Percentiles rank a stretch among this genome's conserved stretches.
Conservation (phyloP, 2,797 vertebrate genomes). For the Yasuhikotakia modesta region DNA sequence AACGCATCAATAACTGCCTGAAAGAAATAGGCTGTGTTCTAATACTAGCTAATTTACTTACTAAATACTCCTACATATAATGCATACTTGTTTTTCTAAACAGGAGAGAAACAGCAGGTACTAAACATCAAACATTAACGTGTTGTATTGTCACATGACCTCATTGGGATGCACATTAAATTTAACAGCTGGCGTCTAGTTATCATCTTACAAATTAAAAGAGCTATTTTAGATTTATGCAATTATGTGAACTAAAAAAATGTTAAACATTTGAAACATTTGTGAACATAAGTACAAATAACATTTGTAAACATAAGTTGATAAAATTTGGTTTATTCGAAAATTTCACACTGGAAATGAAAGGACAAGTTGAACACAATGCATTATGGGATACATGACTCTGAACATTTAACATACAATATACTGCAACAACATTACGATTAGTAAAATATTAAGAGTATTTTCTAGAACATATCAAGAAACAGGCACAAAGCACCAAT, state of each 20-base stretch:
- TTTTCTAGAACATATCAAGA: not conserved
- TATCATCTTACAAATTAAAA: not conserved
- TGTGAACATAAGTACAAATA: no score
- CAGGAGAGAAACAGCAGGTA: not conserved
- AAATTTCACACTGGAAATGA: not conserved
- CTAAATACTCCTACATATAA: not conserved
- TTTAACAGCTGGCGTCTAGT: not conserved
- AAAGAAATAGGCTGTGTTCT: not conserved
- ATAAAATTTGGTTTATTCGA: no score
- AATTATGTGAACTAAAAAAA: no score
- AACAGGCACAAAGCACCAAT: constrained; percentile 31
- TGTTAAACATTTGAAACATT: no score
- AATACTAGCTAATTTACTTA: not conserved
- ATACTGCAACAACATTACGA: not conserved
- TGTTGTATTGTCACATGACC: not conserved
- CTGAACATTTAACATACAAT: not conserved
- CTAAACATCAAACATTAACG: not conserved
- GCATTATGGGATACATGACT: not conserved
- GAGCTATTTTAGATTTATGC: no score
- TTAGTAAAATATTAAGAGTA: no score
- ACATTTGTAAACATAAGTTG: no score
- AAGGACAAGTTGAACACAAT: not conserved
- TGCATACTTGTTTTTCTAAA: not conserved
- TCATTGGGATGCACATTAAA: not conserved
- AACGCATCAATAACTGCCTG: not conserved